Conservation (phyloP, 2,888 invertebrate species). For the Leptopterna dolabrata region DNA sequence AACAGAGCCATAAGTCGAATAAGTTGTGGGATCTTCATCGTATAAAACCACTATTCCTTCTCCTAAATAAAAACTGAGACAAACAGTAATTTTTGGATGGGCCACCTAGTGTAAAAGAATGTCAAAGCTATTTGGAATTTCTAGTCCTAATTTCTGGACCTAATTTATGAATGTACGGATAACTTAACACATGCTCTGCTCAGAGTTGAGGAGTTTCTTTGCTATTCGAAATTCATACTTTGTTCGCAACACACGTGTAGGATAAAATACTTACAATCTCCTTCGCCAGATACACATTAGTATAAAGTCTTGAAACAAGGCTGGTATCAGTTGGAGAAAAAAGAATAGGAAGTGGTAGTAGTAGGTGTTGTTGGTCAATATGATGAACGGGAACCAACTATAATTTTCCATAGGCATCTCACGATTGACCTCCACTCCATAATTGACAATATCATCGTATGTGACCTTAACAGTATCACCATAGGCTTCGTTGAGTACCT, state of each 20-base stretch:
- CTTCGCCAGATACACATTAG: conserved; percentile 26
- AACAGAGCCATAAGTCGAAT: too few relatives aligned
- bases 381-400: conserved; percentile 56
- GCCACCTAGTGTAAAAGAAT: background rate
- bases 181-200: too few relatives aligned
- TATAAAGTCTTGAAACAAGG: conserved; percentile 32
- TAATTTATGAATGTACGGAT: background rate
- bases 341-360: conserved; percentile 46
- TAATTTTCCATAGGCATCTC: conserved; percentile 36
- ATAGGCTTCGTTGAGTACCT: conserved; percentile 31
- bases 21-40: too few relatives aligned
- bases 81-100: too few relatives aligned
- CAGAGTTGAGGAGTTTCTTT: too few relatives aligned
- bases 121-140: background rate
- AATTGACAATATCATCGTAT: background rate
- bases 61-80: too few relatives aligned
- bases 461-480: background rate
- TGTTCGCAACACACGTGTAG: too few relatives aligned
- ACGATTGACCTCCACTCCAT: conserved; percentile 25
- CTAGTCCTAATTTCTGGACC: background rate
- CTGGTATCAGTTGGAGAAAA: conserved; percentile 52
- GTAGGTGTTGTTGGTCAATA: conserved; percentile 36
- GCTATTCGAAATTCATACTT: too few relatives aligned
- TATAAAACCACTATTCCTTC: too few relatives aligned
- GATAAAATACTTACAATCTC: conserved; percentile 52